A percentile compares a stretch with the other conserved stretches of the same genome.
phyloP scores from a whole-genome alignment of 2,113 vertebrate genomes.

The Myotis brandtii region DNA sequence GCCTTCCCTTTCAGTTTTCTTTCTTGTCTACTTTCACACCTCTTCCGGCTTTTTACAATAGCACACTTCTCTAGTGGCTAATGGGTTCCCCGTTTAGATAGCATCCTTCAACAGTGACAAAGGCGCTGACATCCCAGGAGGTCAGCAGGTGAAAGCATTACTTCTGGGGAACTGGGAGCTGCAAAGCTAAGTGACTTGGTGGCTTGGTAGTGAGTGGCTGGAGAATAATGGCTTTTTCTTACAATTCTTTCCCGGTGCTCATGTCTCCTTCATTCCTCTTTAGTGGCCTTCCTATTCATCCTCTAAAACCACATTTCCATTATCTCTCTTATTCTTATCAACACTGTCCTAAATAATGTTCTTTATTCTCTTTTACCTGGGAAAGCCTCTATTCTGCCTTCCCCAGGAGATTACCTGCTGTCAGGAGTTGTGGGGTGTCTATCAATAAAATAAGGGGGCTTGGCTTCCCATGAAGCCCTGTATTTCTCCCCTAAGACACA shows the following conservation, averaged over 20 bases:
- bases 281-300: not conserved
- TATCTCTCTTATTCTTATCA: not conserved
- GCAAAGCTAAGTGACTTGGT: not conserved
- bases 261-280: not conserved
- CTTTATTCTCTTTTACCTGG: not conserved
- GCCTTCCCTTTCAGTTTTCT: not conserved
- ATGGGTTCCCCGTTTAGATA: not conserved
- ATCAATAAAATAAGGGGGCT: not conserved
- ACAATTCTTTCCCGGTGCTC: accelerated
- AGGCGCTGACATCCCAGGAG: not conserved
- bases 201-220: accelerated
- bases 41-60: not conserved
- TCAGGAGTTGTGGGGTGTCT: not conserved
- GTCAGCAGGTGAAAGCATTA: not conserved
- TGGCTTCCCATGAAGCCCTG: not conserved
- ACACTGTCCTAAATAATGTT: not conserved
- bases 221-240: too few species aligned
- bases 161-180: not conserved
- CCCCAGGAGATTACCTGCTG: not conserved
- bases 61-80: not conserved
- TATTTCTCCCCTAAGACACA: not conserved
- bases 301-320: not conserved
- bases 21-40: not conserved
- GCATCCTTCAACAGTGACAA: not conserved
- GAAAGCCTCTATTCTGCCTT: not conserved